These are phyloP conservation scores for Sitta carolinensis DNA, from an alignment of 2,797 vertebrate genomes.

Conservation along the genomic window DNA sequence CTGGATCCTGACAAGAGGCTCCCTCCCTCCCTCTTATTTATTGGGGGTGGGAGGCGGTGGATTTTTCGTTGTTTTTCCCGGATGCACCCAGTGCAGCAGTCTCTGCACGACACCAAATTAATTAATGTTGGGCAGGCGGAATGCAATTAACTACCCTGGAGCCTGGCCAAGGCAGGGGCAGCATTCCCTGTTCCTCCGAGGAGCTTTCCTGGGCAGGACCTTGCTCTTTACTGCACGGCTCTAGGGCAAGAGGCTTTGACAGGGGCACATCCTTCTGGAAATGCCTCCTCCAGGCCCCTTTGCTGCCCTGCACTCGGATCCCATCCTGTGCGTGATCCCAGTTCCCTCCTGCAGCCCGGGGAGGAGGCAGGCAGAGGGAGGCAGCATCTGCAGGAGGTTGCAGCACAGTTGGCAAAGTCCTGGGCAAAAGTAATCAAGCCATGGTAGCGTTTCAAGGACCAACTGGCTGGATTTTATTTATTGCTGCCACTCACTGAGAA, in stretches of 20 bases:
- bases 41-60: neutral
- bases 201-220: neutral
- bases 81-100: neutral
- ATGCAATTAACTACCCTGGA: constrained; percentile 62
- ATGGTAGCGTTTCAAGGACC: constrained; percentile 33
- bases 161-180: constrained; percentile 30
- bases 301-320: neutral
- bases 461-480: constrained; percentile 57
- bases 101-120: constrained; percentile 57
- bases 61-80: neutral
- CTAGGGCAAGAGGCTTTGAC: neutral
- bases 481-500: constrained; percentile 44
- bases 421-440: constrained; percentile 6
- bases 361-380: neutral
- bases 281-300: neutral
- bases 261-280: neutral
- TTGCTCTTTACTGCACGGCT: fast-evolving
- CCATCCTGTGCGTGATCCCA: fast-evolving
- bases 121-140: constrained; percentile 46
- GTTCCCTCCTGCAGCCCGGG: neutral
- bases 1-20: neutral
- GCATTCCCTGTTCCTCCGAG: neutral
- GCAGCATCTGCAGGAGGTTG: constrained; percentile 3
- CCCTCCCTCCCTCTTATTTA: neutral
- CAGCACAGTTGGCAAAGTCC: constrained; percentile 26